phyloP scores from a whole-genome alignment of 2,888 invertebrate species.

The Dastarcus helophoroides region DNA sequence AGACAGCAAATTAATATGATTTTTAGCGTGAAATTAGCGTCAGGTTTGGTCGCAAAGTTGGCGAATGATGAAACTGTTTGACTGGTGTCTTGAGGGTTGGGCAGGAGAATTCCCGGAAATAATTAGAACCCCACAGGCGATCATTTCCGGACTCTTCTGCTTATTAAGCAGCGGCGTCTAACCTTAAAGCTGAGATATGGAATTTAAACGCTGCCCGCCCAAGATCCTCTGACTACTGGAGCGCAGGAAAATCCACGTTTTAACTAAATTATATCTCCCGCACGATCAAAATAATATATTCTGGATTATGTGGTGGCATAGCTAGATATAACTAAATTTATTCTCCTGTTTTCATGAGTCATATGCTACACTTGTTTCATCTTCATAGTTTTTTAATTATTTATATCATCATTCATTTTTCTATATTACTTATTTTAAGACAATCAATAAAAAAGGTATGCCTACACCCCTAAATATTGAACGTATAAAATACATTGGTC shows the following conservation, averaged over 20 bases:
- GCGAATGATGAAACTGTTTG: background rate
- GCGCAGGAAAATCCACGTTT: slow-evolving; percentile 12
- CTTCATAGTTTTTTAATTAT: too few relatives aligned
- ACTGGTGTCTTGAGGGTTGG: slow-evolving; percentile 1
- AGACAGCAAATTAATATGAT: slow-evolving; percentile 3
- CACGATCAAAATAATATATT: too few relatives aligned
- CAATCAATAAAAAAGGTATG: too few relatives aligned
- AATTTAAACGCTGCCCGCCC: slow-evolving; percentile 7
- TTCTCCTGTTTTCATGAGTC: too few relatives aligned
- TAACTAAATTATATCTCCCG: slow-evolving; percentile 13
- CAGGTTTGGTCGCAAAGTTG: background rate
- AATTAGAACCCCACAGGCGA: slow-evolving; percentile 32
- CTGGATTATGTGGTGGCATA: too few relatives aligned
- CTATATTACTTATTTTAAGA: too few relatives aligned
- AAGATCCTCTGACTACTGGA: slow-evolving; percentile 7
- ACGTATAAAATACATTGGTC: too few relatives aligned
- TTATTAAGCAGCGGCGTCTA: slow-evolving; percentile 26
- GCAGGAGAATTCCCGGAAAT: slow-evolving; percentile 27
- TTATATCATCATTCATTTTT: too few relatives aligned
- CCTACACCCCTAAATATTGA: too few relatives aligned
- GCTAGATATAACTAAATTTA: too few relatives aligned
- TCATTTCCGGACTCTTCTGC: slow-evolving; percentile 32
- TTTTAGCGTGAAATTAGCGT: background rate
- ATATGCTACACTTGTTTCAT: too few relatives aligned
- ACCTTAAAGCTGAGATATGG: slow-evolving; percentile 18